Evolutionary conservation across 2,888 invertebrate genomes (phyloP).

Genomic region (Leucania comma): DNA sequence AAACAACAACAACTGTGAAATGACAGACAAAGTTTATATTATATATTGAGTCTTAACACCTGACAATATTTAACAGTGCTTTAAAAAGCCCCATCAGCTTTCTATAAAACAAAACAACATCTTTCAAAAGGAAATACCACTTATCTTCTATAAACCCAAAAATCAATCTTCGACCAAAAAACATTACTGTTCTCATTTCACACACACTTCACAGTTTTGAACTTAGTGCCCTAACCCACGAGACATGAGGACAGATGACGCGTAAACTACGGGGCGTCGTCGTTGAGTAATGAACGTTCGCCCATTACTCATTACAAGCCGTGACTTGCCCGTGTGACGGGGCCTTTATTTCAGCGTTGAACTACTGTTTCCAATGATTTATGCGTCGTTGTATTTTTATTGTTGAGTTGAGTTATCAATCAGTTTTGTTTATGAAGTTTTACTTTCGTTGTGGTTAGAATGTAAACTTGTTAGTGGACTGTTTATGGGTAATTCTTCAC

Average conservation of each 20-base stretch:
- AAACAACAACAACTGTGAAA: neutral
- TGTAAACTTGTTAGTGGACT: conserved; percentile 11
- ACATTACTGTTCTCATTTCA: conserved; percentile 53
- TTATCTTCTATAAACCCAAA: conserved; percentile 48
- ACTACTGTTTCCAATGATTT: conserved; percentile 77
- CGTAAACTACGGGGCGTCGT: conserved; percentile 82
- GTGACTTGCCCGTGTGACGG: conserved; percentile 80
- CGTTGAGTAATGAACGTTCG: conserved; percentile 84
- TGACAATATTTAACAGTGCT: conserved; percentile 58
- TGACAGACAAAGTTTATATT: conserved; percentile 12
- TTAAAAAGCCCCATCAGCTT: conserved; percentile 50
- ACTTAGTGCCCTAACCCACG: conserved; percentile 66
- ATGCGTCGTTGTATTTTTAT: conserved; percentile 69
- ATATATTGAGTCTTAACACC: conserved; percentile 23
- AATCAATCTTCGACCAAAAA: conserved; percentile 56
- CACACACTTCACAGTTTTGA: conserved; percentile 64
- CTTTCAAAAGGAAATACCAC: conserved; percentile 37
- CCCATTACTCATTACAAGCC: conserved; percentile 81
- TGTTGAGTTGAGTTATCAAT: conserved; percentile 68
- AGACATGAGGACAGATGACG: conserved; percentile 83
- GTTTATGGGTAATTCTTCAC: neutral
- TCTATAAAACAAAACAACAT: neutral
- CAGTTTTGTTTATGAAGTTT: conserved; percentile 41
- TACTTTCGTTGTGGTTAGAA: conserved; percentile 34
- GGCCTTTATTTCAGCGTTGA: conserved; percentile 79